Base-by-base conservation (phyloP, 2,888 invertebrate genomes). In the Hedychridium roseum region DNA sequence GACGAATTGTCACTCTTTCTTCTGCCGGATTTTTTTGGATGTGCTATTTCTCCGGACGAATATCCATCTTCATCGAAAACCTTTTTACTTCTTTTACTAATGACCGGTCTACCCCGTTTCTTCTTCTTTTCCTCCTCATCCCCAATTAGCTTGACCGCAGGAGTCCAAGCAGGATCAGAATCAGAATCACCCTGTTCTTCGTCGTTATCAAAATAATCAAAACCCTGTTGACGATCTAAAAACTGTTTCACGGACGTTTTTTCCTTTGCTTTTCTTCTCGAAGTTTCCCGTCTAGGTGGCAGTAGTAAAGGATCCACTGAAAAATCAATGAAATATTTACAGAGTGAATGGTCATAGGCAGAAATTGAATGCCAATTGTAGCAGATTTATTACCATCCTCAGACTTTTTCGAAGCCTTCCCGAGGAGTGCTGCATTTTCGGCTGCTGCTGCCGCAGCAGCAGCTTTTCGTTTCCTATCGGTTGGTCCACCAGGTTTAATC, bases 141-240 rank as follows among this genome's bases (percentile, higher is more conserved):
- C 6, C 79, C 80, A 2, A 72, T 70, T 77, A 70, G 56, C 62
- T 83, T 84, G 23, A 83, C 84, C 52, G 83, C 82, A 5, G 88
- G 88, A n/a, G 86, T 88, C 88, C 88, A 89, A n/a, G 87, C 88
- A 5, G 88, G 88, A 82, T 89, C 88, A 5, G 86, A 84, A 76
- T 88, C 88, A 1, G 88, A 88, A 74, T 87, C 85, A 26, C 80
- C 81, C 57, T 86, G 86, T 60, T 85, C 86, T 50, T 85, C 84
- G 20, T 83, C 83, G 35, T 82, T 79, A 73, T 73, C 79, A 50
- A 70, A 75, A 27, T 70, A 66, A 49, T 76, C 75, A 30, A 68
- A 66, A 56, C 70, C 67, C 43, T 70, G 74, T 46, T 71, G 70
- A 32, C 60, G 73, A 59, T 80, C 80, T 44, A 83, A 78, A 44